These are phyloP conservation scores for Typhlichthys subterraneus DNA, from an alignment of 2,797 vertebrate genomes.

Conservation along the genomic window DNA sequence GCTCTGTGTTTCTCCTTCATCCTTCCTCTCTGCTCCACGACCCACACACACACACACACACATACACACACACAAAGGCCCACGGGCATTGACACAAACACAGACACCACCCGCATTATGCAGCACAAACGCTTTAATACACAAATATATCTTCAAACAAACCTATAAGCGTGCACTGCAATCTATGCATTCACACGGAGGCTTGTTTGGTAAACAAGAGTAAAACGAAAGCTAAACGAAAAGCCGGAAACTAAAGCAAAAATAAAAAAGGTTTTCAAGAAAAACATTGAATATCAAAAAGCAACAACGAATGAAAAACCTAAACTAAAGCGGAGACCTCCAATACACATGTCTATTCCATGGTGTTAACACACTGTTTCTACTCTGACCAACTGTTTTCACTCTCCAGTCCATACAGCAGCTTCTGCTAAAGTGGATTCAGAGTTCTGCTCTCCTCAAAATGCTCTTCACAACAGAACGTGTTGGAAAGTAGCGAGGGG, in stretches of 20 bases:
- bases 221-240: too few relatives aligned
- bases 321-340: too few relatives aligned
- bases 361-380: conserved; percentile 36
- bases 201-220: too few relatives aligned
- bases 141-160: background rate
- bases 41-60: background rate
- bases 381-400: conserved; percentile 13
- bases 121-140: background rate
- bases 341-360: background rate
- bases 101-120: background rate
- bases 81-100: too few relatives aligned
- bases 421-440: conserved; percentile 12
- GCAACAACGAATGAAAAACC: background rate
- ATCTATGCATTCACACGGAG: background rate
- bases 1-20: too few relatives aligned
- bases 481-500: conserved; percentile 5
- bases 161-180: background rate
- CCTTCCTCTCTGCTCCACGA: background rate
- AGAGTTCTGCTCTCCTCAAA: conserved; percentile 10
- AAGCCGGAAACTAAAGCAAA: too few relatives aligned
- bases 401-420: conserved; percentile 19
- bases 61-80: too few relatives aligned
- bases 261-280: too few relatives aligned
- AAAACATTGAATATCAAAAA: too few relatives aligned
- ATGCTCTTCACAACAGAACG: conserved; percentile 14